A percentile compares a stretch with the other conserved stretches of the same genome.
Evolutionary conservation across 2,113 vertebrate genomes (phyloP).

Genomic region (Capra hircus): DNA sequence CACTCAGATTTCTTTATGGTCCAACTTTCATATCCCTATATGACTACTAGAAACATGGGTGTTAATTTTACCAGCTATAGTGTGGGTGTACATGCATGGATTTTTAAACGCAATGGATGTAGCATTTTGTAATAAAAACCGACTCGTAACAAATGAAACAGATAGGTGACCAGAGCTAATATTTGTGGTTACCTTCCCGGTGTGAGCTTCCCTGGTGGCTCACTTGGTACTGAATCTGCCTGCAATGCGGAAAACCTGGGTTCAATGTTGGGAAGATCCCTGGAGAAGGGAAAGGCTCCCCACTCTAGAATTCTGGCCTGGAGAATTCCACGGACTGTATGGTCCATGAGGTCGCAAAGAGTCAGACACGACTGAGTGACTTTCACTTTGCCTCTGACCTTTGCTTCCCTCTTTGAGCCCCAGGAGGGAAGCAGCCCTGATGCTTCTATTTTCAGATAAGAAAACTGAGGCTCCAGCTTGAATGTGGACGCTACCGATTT

Average conservation of each 20-base stretch:
- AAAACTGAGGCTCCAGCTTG: background rate
- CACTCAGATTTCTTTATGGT: background rate
- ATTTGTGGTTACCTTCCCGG: accelerated
- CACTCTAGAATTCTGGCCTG: background rate
- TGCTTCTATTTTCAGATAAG: too few species aligned
- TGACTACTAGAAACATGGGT: background rate
- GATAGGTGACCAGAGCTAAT: accelerated
- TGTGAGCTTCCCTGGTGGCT: background rate
- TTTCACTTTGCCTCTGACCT: background rate
- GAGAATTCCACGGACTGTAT: background rate
- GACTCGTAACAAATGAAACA: too few species aligned
- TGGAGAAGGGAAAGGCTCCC: background rate
- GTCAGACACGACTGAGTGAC: accelerated
- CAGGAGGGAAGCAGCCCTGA: accelerated
- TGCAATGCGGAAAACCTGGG: background rate
- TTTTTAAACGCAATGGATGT: background rate
- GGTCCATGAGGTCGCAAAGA: background rate
- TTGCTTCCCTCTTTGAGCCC: background rate
- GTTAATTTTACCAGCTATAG: accelerated
- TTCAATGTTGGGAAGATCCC: background rate
- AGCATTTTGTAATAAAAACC: background rate
- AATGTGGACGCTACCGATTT: accelerated
- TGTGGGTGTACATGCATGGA: accelerated
- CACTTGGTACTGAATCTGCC: background rate
- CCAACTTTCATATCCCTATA: background rate